phyloP scores from a whole-genome alignment of 2,797 vertebrate genomes.

The Eidolon dupreanum region DNA sequence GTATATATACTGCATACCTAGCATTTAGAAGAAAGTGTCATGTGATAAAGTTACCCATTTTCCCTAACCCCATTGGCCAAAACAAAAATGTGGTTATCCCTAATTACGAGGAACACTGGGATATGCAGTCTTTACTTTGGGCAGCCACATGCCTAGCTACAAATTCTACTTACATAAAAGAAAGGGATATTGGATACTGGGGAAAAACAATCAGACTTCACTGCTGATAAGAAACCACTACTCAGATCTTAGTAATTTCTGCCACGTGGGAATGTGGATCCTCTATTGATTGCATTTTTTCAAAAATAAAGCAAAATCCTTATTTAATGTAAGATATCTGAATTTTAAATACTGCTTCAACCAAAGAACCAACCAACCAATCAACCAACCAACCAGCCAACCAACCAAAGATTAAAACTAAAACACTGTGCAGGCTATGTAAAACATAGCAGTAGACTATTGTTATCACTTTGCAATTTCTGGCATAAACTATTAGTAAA shows the following conservation, averaged over 20 bases:
- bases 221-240: background rate
- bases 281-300: background rate
- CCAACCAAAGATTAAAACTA: background rate
- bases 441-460: background rate
- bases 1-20: background rate
- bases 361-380: background rate
- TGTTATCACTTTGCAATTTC: background rate
- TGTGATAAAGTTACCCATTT: background rate
- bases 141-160: background rate
- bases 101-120: background rate
- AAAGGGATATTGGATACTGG: background rate
- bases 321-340: background rate
- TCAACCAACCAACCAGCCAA: background rate
- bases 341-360: constrained; percentile 9
- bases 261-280: background rate
- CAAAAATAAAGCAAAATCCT: background rate
- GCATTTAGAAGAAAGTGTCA: background rate
- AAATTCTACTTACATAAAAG: background rate
- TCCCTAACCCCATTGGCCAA: background rate
- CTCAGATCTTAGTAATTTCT: background rate
- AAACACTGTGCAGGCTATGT: background rate
- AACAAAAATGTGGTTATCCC: too few relatives aligned
- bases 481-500: background rate
- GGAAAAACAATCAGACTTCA: background rate
- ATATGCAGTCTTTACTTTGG: background rate